Evolutionary conservation across 2,797 vertebrate genomes (phyloP), one percentile per base, ranked within the genome.

Genomic region (Sebastes jordani): DNA sequence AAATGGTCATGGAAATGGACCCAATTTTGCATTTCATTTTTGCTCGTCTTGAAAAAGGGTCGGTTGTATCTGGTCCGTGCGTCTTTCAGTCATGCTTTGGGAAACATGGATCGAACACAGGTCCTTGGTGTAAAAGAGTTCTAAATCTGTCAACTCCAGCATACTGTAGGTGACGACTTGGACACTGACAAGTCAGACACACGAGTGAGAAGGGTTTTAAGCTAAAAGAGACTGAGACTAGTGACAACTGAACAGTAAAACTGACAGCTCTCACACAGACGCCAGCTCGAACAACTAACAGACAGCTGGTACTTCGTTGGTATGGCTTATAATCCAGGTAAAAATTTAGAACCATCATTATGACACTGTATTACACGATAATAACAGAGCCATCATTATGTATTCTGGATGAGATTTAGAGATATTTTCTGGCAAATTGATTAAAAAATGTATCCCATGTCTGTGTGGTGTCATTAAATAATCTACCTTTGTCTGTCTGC

Each of bases 341-440:
- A 34, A 61, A 60, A 34, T 11, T 11, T 6, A 20, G 29, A 32
- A 7, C 18, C 29, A 61, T 32, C 29, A 61, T 34, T 73, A 38
- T 64, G 6, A 38, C 62, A 61, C 46, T 52, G 46, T 52, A 52
- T 52, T 54, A n/a, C 27, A 5, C 71, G 7, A 38, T 55, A 61
- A 56, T 62, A 30, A 67, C 36, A 34, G 29, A 36, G 55, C 11
- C 6, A 63, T 34, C 68, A 29, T 34, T 71, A 11, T 54, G 13
- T 23, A 42, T 61, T 42, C 22, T 52, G 32, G n/a, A 66, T 69
- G 22, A 52, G n/a, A 66, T 25, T 14, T 42, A 8, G 5, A 69
- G 18, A 76, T 71, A 38, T 73, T 62, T 72, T 63, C 42, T 65
- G 22, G 16, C 42, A 69, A 61, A 64, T 9, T 76, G 25, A 60